Percentiles rank a stretch among this genome's conserved stretches.
Evolutionary conservation across 2,888 invertebrate species (phyloP).

Genomic region (Marronus borbonicus): DNA sequence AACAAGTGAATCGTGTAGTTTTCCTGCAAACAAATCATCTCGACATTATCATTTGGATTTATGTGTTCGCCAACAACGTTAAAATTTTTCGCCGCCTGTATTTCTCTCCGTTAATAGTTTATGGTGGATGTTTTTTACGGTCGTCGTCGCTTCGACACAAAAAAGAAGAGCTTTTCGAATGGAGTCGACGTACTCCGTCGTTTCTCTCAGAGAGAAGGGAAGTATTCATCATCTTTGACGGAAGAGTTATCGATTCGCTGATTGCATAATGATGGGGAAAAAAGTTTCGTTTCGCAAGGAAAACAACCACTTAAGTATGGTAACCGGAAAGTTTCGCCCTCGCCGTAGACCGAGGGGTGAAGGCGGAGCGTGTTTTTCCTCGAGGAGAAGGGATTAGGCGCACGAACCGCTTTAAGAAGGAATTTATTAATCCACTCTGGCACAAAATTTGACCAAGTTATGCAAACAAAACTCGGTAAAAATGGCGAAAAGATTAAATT

Average conservation of each 20-base stretch:
- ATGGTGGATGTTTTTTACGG: slow-evolving; percentile 29
- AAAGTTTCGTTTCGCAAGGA: slow-evolving; percentile 33
- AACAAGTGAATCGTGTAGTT: slow-evolving; percentile 28
- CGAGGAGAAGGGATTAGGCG: slow-evolving; percentile 3
- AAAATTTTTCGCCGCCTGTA: slow-evolving; percentile 21
- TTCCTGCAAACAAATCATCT: slow-evolving; percentile 31
- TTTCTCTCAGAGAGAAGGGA: slow-evolving; percentile 5
- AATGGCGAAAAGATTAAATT: slow-evolving; percentile 27
- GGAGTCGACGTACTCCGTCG: slow-evolving; percentile 1
- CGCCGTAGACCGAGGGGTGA: background rate
- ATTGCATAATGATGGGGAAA: slow-evolving; percentile 46
- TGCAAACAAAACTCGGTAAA: slow-evolving; percentile 24
- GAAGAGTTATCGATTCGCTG: slow-evolving; percentile 43
- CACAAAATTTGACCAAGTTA: slow-evolving; percentile 31
- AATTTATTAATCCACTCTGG: slow-evolving; percentile 33
- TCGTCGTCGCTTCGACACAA: background rate
- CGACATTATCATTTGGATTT: slow-evolving; percentile 25
- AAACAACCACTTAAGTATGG: slow-evolving; percentile 47
- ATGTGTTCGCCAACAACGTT: slow-evolving; percentile 38
- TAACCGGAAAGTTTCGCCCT: slow-evolving; percentile 31
- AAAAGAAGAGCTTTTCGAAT: slow-evolving; percentile 12
- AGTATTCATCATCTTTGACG: slow-evolving; percentile 45
- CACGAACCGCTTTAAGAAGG: slow-evolving; percentile 7
- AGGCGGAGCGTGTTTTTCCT: slow-evolving; percentile 17
- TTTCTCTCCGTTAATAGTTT: slow-evolving; percentile 31